Evolutionary conservation across 2,113 vertebrate species (phyloP).

Genomic region (Tamias sibiricus): DNA sequence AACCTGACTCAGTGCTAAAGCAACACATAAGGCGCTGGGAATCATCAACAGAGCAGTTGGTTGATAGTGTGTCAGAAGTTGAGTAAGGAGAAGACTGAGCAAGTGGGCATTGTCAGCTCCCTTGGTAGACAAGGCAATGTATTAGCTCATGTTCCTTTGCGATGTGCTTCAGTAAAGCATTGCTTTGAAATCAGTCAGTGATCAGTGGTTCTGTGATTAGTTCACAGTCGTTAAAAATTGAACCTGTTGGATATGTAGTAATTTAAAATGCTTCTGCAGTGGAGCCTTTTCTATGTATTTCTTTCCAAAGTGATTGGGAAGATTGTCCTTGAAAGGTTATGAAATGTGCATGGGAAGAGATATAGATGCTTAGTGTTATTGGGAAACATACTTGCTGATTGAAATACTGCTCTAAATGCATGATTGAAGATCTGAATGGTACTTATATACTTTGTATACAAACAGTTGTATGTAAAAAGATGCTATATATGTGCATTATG

Average conservation of each 20-base stretch:
- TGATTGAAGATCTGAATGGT: too few species aligned
- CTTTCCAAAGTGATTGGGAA: conserved; percentile 40
- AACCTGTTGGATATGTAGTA: not conserved
- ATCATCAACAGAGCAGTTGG: not conserved
- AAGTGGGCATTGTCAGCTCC: not conserved
- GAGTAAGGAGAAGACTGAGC: not conserved
- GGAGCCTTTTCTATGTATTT: not conserved
- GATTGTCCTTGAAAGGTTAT: conserved; percentile 75
- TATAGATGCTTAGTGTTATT: not conserved
- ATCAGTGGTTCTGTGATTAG: not conserved
- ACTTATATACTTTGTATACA: too few species aligned
- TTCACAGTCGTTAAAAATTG: not conserved
- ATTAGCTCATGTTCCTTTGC: not conserved
- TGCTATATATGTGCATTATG: too few species aligned
- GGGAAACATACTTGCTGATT: conserved; percentile 1
- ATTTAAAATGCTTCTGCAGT: not conserved
- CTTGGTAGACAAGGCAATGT: not conserved
- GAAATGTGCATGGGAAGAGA: not conserved
- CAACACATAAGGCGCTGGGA: not conserved
- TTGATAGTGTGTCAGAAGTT: conserved; percentile 11
- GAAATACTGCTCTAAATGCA: conserved; percentile 18
- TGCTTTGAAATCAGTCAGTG: not conserved
- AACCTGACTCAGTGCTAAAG: not conserved
- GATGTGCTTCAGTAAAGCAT: not conserved
- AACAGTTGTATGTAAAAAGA: too few species aligned